These are phyloP conservation scores for Steatocranus sp. DNA, from an alignment of 2,797 vertebrate genomes.

Conservation along the genomic window DNA sequence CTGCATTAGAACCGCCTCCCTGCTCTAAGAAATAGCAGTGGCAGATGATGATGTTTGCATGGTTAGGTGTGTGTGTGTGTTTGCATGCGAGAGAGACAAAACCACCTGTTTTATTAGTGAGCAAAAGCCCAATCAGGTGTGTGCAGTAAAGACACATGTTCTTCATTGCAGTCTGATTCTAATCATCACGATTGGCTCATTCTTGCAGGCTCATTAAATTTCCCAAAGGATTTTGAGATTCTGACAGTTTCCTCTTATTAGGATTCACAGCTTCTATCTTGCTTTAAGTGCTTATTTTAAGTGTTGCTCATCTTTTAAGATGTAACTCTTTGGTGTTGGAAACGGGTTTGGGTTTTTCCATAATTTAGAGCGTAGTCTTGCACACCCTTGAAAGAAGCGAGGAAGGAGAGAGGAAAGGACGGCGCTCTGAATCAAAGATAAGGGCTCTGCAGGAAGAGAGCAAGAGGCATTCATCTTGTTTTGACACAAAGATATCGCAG, in stretches of 20 bases:
- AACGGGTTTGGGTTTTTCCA: neutral
- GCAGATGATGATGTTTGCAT: slow-evolving; percentile 55
- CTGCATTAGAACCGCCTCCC: slow-evolving; percentile 10
- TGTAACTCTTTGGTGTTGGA: neutral
- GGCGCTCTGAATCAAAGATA: slow-evolving; percentile 42
- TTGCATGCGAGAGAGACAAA: neutral
- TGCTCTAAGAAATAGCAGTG: slow-evolving; percentile 13
- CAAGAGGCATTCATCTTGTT: slow-evolving; percentile 62
- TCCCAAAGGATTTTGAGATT: neutral
- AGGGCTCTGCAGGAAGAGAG: slow-evolving; percentile 15
- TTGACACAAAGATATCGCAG: slow-evolving; percentile 56
- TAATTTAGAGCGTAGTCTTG: slow-evolving; percentile 29
- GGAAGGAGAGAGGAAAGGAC: slow-evolving; percentile 5
- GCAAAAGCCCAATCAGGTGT: neutral
- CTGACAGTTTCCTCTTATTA: slow-evolving; percentile 5
- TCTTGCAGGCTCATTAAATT: neutral
- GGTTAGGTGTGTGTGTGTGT: neutral
- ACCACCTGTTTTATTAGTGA: neutral
- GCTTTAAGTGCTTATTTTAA: slow-evolving; percentile 1
- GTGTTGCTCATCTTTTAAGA: slow-evolving; percentile 4
- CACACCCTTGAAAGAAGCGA: slow-evolving; percentile 31
- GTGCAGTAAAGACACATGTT: neutral
- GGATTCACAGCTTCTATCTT: neutral
- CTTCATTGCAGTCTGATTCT: neutral
- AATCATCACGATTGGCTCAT: neutral